Conservation (phyloP, 2,888 invertebrate species). For the Flexamia atlantica region DNA sequence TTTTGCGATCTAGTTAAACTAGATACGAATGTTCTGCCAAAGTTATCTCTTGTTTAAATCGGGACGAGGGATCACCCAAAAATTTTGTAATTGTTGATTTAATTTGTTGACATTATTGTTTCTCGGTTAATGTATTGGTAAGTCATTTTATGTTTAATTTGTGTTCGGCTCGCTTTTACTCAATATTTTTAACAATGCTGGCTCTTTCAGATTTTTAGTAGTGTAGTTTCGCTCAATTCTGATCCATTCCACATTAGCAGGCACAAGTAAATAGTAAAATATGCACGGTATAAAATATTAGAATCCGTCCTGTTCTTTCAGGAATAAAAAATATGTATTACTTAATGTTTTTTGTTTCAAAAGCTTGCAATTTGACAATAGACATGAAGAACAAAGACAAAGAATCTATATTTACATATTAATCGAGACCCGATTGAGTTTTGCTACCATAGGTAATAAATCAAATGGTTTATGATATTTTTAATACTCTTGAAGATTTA, state of each 20-base stretch:
- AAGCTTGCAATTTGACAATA: too few species aligned
- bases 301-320: too few species aligned
- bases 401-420: too few species aligned
- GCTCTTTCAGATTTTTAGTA: neutral
- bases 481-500: too few species aligned
- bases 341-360: too few species aligned
- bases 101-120: slow-evolving; percentile 17
- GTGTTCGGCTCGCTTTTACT: neutral
- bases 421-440: too few species aligned
- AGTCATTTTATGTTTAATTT: neutral
- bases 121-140: neutral
- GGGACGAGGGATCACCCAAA: neutral
- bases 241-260: neutral
- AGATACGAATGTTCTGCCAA: slow-evolving; percentile 1
- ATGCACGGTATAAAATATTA: too few species aligned
- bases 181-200: neutral
- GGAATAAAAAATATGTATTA: too few species aligned
- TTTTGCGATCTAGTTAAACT: slow-evolving; percentile 6
- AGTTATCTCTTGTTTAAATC: slow-evolving; percentile 1
- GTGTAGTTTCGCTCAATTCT: slow-evolving; percentile 12
- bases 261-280: neutral
- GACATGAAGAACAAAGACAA: too few species aligned
- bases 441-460: too few species aligned
- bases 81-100: neutral
- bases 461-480: too few species aligned